Evolutionary conservation across 2,888 invertebrate species (phyloP).

Genomic region (Cremastinae sp.): DNA sequence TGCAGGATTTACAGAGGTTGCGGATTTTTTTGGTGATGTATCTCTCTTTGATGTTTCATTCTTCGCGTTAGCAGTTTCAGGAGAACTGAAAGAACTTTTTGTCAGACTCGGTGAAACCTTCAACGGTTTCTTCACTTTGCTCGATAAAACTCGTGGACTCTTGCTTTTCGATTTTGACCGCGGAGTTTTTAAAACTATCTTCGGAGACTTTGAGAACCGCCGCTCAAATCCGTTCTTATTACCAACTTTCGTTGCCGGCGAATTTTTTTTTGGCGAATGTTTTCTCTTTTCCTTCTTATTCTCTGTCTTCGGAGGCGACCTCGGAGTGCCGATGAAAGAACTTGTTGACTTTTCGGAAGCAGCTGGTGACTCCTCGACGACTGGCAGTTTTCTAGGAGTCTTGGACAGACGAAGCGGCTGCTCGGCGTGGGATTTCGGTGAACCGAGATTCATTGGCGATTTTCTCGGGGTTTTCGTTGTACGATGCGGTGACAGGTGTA

Average conservation of each 20-base stretch:
- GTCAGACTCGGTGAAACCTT: conserved; percentile 6
- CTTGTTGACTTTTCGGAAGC: conserved; percentile 58
- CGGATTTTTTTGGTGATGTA: not conserved
- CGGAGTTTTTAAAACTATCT: conserved; percentile 63
- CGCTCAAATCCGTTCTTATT: conserved; percentile 17
- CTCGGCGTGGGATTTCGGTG: conserved; percentile 68
- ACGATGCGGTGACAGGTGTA: conserved; percentile 69
- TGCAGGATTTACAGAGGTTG: conserved; percentile 5
- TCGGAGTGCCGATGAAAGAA: conserved; percentile 40
- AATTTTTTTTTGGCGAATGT: conserved; percentile 41
- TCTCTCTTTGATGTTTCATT: conserved; percentile 5
- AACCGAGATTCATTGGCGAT: conserved; percentile 69
- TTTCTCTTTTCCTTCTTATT: conserved; percentile 32
- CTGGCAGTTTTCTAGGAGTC: conserved; percentile 68
- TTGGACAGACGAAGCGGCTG: conserved; percentile 64
- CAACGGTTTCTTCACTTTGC: conserved; percentile 45
- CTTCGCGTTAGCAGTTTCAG: conserved; percentile 10
- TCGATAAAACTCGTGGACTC: conserved; percentile 53
- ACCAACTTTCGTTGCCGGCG: conserved; percentile 14
- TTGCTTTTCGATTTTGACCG: conserved; percentile 58
- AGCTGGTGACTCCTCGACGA: conserved; percentile 62
- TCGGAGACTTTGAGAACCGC: conserved; percentile 69
- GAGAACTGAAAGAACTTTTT: conserved; percentile 39
- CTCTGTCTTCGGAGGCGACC: not conserved
- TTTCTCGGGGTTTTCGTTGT: conserved; percentile 70